A percentile compares a stretch with the other conserved stretches of the same genome.
These are phyloP conservation scores for Clamator glandarius DNA, from an alignment of 2,797 vertebrate genomes.

Conservation along the genomic window DNA sequence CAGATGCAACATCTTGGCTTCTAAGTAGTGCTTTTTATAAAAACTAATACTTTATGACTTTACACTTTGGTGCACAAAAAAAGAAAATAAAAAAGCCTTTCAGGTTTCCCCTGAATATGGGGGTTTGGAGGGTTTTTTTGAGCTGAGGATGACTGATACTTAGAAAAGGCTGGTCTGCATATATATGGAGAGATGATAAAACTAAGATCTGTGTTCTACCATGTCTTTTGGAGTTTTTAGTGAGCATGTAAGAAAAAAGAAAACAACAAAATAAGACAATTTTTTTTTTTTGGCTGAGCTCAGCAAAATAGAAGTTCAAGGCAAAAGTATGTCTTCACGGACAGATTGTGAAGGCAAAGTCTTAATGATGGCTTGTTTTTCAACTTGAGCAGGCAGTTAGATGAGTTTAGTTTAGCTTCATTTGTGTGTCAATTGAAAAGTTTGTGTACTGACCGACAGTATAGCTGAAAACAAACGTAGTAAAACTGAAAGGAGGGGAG, in stretches of 20 bases:
- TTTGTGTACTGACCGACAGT: background rate
- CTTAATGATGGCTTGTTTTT: conserved; percentile 2
- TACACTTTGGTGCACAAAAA: background rate
- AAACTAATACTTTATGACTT: background rate
- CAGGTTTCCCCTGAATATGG: background rate
- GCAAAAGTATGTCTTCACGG: background rate
- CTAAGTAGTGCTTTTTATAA: conserved; percentile 11
- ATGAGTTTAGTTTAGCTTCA: background rate
- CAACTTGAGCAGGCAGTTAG: background rate
- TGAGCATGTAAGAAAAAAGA: background rate
- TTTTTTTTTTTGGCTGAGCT: background rate
- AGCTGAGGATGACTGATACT: background rate
- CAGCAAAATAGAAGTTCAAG: background rate
- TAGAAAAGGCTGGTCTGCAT: background rate
- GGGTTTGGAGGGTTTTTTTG: background rate
- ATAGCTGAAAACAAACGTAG: background rate
- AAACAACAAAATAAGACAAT: background rate
- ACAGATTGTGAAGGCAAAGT: background rate
- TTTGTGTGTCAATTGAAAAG: background rate
- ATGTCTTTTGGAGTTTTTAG: background rate
- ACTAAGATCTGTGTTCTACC: background rate
- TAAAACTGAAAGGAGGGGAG: background rate
- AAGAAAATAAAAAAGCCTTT: background rate
- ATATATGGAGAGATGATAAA: background rate
- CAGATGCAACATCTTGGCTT: conserved; percentile 2